Evolutionary conservation across 1,140 invertebrate species (phyloP).

Genomic region (Dinothrombium tinctorium): DNA sequence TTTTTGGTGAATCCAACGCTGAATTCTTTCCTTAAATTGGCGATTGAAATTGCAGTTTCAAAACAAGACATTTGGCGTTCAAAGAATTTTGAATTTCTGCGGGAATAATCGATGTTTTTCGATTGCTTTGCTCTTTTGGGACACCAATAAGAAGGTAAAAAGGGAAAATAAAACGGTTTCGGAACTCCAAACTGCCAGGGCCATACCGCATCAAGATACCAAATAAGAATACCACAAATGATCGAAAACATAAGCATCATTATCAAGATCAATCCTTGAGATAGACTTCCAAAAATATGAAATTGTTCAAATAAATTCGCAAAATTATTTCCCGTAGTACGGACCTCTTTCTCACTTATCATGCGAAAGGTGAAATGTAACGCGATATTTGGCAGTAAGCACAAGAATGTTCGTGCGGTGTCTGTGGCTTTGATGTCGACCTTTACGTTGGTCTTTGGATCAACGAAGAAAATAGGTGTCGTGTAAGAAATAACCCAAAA

Average conservation of each 20-base stretch:
- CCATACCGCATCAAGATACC: conserved; percentile 19
- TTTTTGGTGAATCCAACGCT: conserved; percentile 21
- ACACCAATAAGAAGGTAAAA: too few relatives aligned
- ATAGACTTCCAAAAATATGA: too few relatives aligned
- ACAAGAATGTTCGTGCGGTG: neutral
- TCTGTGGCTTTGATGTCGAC: neutral
- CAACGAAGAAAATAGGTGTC: neutral
- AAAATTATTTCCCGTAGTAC: too few relatives aligned
- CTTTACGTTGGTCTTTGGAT: neutral
- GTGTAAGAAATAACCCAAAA: neutral
- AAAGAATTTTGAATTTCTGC: neutral
- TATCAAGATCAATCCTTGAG: too few relatives aligned
- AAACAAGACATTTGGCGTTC: conserved; percentile 13
- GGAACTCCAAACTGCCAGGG: conserved; percentile 23
- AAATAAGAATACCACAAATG: too few relatives aligned
- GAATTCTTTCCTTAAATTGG: conserved; percentile 21
- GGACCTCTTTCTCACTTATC: neutral
- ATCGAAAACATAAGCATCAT: too few relatives aligned
- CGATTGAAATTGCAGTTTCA: conserved; percentile 18
- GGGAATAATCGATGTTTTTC: neutral
- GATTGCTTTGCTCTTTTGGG: neutral
- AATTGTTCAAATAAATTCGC: too few relatives aligned
- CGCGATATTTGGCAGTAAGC: neutral
- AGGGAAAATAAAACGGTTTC: conserved; percentile 25
- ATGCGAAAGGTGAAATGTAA: neutral